These are phyloP conservation scores for Trisateles emortualis DNA, from an alignment of 2,888 invertebrate species.

Conservation along the genomic window DNA sequence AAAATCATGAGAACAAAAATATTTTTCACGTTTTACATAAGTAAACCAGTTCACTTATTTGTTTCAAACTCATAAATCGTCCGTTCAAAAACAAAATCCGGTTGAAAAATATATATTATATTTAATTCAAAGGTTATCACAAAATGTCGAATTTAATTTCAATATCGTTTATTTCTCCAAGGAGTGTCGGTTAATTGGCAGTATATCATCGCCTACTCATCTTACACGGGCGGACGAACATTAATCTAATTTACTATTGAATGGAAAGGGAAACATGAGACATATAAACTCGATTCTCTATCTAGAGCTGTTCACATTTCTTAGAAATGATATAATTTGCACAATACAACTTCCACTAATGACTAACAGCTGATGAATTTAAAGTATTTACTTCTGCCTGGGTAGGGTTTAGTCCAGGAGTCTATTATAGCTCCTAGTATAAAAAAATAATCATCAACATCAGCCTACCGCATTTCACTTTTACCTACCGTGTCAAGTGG, in stretches of 20 bases:
- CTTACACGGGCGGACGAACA: conserved; percentile 23
- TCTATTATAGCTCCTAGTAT: too few relatives aligned
- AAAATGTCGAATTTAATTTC: conserved; percentile 37
- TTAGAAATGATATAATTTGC: background rate
- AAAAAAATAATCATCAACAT: too few relatives aligned
- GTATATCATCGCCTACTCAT: conserved; percentile 56
- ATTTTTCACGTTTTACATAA: background rate
- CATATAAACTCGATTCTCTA: conserved; percentile 16
- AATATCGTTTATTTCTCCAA: conserved; percentile 51
- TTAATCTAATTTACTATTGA: conserved; percentile 39
- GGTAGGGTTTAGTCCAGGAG: too few relatives aligned
- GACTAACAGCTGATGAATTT: background rate
- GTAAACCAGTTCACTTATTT: background rate
- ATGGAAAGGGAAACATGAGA: conserved; percentile 11
- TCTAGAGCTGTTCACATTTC: conserved; percentile 3
- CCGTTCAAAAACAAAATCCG: conserved; percentile 1
- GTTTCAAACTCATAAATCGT: conserved; percentile 5
- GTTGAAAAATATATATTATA: conserved; percentile 3
- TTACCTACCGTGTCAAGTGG: too few relatives aligned
- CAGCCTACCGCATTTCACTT: too few relatives aligned
- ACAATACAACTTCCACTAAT: background rate
- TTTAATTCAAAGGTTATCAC: conserved; percentile 15
- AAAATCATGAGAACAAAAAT: background rate
- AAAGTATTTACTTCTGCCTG: too few relatives aligned
- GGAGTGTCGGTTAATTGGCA: conserved; percentile 46